These are phyloP conservation scores for Plecotus auritus DNA, from an alignment of 2,113 vertebrate genomes.

Conservation along the genomic window DNA sequence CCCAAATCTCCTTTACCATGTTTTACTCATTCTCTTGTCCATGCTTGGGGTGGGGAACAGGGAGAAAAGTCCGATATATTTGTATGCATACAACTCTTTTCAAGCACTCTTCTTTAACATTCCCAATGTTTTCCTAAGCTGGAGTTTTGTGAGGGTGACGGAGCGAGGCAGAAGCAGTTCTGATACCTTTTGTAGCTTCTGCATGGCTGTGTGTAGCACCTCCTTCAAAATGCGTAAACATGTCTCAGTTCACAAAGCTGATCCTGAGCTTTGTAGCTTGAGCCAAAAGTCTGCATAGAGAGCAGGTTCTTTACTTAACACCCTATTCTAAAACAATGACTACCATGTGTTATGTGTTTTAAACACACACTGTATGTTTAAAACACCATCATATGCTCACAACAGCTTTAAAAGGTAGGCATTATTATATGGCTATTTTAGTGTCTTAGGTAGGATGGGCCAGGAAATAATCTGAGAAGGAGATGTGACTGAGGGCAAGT, in stretches of 20 bases:
- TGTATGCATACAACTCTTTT: neutral
- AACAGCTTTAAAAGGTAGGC: neutral
- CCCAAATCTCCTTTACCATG: neutral
- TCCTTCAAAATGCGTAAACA: slow-evolving; percentile 24
- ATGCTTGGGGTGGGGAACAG: neutral
- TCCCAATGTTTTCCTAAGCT: neutral
- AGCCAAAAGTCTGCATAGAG: neutral
- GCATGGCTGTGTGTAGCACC: neutral
- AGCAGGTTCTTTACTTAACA: neutral
- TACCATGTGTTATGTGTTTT: neutral
- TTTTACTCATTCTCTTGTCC: neutral
- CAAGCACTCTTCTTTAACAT: neutral
- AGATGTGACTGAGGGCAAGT: neutral
- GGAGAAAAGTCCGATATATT: neutral
- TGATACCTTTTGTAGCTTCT: neutral
- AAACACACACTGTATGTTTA: neutral
- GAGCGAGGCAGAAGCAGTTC: neutral
- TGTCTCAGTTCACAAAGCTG: neutral
- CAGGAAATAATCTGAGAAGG: neutral
- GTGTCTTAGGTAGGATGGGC: neutral
- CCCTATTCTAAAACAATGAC: slow-evolving; percentile 4
- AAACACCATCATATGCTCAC: neutral
- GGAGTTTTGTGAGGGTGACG: neutral
- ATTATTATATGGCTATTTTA: neutral
- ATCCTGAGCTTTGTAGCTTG: neutral